phyloP scores from a whole-genome alignment of 1,140 invertebrate species.

The Tetramorium alpestre region DNA sequence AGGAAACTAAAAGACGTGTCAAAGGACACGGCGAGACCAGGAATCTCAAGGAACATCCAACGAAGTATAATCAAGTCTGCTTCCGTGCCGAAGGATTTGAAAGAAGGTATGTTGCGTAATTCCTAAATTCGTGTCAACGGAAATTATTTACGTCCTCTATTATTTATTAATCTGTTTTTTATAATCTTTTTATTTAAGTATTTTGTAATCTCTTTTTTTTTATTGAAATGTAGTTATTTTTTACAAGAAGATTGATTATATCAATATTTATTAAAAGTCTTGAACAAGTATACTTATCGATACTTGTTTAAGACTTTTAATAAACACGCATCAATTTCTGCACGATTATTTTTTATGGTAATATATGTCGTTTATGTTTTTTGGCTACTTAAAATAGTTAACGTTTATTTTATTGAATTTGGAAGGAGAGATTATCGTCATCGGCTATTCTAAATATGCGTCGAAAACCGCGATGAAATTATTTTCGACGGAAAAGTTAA shows the following conservation, averaged over 20 bases:
- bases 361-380: background rate
- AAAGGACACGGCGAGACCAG: conserved; percentile 25
- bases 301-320: background rate
- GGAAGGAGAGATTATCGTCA: background rate
- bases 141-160: background rate
- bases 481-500: conserved; percentile 32
- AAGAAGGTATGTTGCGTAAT: conserved; percentile 73
- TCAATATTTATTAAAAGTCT: background rate
- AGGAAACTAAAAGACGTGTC: background rate
- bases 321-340: background rate
- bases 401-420: background rate
- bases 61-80: conserved; percentile 75
- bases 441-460: conserved; percentile 16
- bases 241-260: background rate
- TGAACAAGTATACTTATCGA: background rate
- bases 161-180: background rate
- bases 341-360: background rate
- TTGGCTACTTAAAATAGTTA: background rate
- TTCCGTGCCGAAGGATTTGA: conserved; percentile 76
- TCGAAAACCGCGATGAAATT: background rate
- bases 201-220: background rate
- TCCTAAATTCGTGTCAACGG: background rate
- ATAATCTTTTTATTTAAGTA: background rate
- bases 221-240: background rate
- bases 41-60: conserved; percentile 9